These are phyloP conservation scores for Mola mola DNA, from an alignment of 2,113 vertebrate species.

Conservation along the genomic window DNA sequence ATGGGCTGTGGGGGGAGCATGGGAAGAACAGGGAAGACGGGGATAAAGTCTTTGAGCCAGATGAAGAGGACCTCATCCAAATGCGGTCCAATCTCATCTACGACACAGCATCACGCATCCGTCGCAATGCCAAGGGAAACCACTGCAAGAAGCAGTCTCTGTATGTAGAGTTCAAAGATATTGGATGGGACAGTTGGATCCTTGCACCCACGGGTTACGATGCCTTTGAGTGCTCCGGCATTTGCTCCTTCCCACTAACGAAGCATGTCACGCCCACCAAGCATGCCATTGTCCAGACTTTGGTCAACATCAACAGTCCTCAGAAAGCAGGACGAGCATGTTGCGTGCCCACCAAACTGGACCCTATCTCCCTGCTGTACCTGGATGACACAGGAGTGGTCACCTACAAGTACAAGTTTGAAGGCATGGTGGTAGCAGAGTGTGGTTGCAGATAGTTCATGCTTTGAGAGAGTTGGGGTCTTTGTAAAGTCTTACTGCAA, in stretches of 20 bases:
- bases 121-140: constrained; percentile 95
- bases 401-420: constrained; percentile 98
- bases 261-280: constrained; percentile 95
- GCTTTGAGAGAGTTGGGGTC: constrained; percentile 13
- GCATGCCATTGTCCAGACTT: constrained; percentile 94
- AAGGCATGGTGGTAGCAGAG: constrained; percentile 96
- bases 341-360: constrained; percentile 96
- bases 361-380: constrained; percentile 96
- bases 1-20: constrained; percentile 64
- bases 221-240: constrained; percentile 91
- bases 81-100: constrained; percentile 97
- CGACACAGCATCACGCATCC: constrained; percentile 90
- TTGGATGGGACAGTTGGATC: constrained; percentile 99
- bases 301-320: constrained; percentile 92
- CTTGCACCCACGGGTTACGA: constrained; percentile 92
- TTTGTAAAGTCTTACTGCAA: constrained; percentile 55
- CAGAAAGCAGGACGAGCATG: constrained; percentile 92
- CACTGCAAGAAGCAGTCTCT: constrained; percentile 93
- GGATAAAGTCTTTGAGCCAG: constrained; percentile 76
- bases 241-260: constrained; percentile 91
- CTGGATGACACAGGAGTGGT: constrained; percentile 93
- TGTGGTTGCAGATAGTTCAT: constrained; percentile 96
- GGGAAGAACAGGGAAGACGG: constrained; percentile 59
- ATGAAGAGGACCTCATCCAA: constrained; percentile 91
- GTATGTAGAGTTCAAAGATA: constrained; percentile 97